These are phyloP conservation scores for Halictus rubicundus DNA, from an alignment of 1,140 invertebrate species.

Conservation along the genomic window DNA sequence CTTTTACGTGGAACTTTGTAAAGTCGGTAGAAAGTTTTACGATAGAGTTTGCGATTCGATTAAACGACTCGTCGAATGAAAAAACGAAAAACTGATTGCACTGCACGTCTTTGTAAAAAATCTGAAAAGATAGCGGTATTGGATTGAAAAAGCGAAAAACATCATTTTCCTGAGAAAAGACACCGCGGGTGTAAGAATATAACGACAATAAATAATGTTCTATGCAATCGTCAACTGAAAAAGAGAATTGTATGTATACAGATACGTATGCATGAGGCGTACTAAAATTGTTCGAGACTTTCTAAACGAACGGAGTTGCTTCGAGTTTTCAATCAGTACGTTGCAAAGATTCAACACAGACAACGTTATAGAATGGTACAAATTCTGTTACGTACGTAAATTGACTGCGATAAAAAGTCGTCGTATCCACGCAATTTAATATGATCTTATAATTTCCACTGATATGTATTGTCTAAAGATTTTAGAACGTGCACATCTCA, in stretches of 20 bases:
- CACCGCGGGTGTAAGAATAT: too few relatives aligned
- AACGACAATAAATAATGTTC: not conserved
- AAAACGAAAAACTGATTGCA: not conserved
- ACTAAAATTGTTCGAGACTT: conserved; percentile 6
- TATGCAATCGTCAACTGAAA: not conserved
- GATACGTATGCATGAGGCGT: not conserved
- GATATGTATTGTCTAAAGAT: conserved; percentile 39
- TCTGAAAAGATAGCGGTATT: not conserved
- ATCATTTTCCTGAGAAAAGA: conserved; percentile 12
- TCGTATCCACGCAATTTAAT: conserved; percentile 4
- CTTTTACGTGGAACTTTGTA: conserved; percentile 26
- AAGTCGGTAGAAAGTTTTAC: conserved; percentile 22
- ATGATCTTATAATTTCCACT: conserved; percentile 4
- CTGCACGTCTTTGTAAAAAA: not conserved
- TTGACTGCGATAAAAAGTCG: not conserved
- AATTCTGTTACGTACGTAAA: not conserved
- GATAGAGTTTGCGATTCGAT: not conserved
- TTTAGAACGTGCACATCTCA: conserved; percentile 10
- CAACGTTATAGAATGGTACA: not conserved
- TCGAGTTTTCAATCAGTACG: not conserved
- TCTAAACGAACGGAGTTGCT: conserved; percentile 4
- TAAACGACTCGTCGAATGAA: not conserved
- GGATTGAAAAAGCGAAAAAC: not conserved
- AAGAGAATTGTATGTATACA: not conserved
- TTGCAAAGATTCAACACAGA: not conserved